These are phyloP conservation scores for Coptodon rendalli DNA, from an alignment of 2,113 vertebrate species.

Conservation along the genomic window DNA sequence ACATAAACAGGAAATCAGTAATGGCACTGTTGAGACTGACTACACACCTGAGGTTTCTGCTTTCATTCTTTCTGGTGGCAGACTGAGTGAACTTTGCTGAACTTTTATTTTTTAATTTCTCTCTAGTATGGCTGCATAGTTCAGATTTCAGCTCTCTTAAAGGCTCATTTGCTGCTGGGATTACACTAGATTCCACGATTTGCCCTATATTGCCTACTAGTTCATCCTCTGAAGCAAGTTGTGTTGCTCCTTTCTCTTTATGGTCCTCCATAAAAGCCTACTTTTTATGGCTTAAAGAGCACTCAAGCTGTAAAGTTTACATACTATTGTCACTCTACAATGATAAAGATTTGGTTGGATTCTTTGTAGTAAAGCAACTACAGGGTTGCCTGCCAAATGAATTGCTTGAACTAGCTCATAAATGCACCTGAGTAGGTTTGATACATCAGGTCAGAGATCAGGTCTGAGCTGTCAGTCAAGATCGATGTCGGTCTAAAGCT, in stretches of 20 bases:
- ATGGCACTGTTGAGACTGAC: not conserved
- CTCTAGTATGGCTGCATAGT: not conserved
- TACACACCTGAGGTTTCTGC: not conserved
- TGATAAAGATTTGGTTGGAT: not conserved
- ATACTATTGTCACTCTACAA: not conserved
- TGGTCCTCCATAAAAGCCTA: not conserved
- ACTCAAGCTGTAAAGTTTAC: not conserved
- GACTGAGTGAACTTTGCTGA: not conserved
- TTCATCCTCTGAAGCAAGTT: not conserved
- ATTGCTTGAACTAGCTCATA: not conserved
- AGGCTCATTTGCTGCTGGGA: not conserved
- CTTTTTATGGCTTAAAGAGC: not conserved
- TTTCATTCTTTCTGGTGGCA: not conserved
- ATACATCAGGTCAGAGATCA: conserved; percentile 6
- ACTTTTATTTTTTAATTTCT: not conserved
- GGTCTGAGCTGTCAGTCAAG: conserved; percentile 18
- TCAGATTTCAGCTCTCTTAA: not conserved
- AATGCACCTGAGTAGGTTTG: conserved; percentile 16
- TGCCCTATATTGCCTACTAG: not conserved
- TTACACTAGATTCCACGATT: not conserved
- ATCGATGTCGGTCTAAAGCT: conserved; percentile 54
- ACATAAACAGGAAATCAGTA: not conserved
- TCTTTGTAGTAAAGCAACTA: not conserved
- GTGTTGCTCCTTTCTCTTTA: not conserved
- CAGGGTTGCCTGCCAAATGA: not conserved